Base-by-base conservation (phyloP, 2,888 invertebrate species). In the Parthenolecanium corni region DNA sequence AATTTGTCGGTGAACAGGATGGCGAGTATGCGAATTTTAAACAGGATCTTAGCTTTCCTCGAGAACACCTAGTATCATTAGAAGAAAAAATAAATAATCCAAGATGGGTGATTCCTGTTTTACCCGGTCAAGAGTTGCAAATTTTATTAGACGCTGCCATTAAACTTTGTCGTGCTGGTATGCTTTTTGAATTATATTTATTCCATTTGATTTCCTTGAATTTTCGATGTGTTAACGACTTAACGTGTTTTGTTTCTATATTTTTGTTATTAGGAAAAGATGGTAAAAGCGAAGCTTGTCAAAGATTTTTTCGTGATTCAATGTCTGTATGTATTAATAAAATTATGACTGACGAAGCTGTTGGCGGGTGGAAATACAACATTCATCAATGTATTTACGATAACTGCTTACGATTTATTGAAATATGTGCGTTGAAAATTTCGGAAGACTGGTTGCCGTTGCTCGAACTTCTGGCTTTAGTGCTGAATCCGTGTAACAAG, bases 61-160 rank as follows among this genome's bases (percentile, higher is more conserved):
- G 85, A 71, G 82, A 84, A 54, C 91, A 93, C 75, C 77, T 96
- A 73, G 83, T 85, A 69, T 84, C 86, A 70, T 78, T 96, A 70
- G 94, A 95, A 77, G 94, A 94, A 74, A 95, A 95, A 81, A 93
- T 96, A 73, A 92, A 92, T 70, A 86, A 88, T 77, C 86, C 93
- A 65, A 81, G 95, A 71, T 96, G 96, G 96, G 92, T 96, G 66
- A 95, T 96, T 57, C 96, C 96, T 38, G 96, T 96, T 58, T 77
- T 96, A 71, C 94, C 96, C 12, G 93, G 94, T 71, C 94, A 95
- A 76, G 95, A 96, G 76, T 77, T 96, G 70, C 94, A 95, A 77
- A 84, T 89, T 71, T 80, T 96, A 68, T 78, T 96, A 67, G 85
- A 89, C 76, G 89, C 90, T 69, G 84, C 93, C 68, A 91, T 91